Percentiles rank a stretch among this genome's conserved stretches.
These are phyloP conservation scores for Porites divaricata DNA, from an alignment of 92 coral and sea anemone species.

Conservation along the genomic window DNA sequence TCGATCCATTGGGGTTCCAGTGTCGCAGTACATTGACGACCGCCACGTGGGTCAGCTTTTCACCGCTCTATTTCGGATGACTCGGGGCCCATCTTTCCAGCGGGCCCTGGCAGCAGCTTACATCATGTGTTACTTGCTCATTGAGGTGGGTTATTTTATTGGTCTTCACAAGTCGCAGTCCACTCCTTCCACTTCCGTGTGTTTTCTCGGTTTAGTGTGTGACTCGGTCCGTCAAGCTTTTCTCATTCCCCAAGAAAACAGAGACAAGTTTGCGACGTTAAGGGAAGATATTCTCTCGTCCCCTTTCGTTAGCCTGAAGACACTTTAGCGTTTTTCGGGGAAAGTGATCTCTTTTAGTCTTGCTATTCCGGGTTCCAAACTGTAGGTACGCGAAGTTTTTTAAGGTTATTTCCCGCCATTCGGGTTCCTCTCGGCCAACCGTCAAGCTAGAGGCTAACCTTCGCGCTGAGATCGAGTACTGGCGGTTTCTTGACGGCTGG, in stretches of 20 bases:
- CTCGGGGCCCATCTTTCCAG: neutral
- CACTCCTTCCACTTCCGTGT: slow-evolving; percentile 7
- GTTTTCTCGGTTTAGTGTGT: slow-evolving; percentile 33
- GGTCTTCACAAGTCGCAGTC: slow-evolving; percentile 24
- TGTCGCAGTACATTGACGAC: slow-evolving; percentile 52
- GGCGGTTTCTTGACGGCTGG: slow-evolving; percentile 57
- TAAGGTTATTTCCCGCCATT: slow-evolving; percentile 4
- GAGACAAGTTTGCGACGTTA: slow-evolving; percentile 3
- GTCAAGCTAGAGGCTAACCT: too few relatives aligned
- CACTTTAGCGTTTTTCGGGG: slow-evolving; percentile 24
- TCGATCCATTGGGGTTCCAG: slow-evolving; percentile 52
- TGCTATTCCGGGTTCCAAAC: slow-evolving; percentile 45
- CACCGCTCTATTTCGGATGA: neutral
- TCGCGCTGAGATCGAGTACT: too few relatives aligned
- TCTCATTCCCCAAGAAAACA: slow-evolving; percentile 51
- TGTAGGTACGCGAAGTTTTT: slow-evolving; percentile 31
- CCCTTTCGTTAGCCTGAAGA: slow-evolving; percentile 22
- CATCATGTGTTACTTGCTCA: slow-evolving; percentile 38
- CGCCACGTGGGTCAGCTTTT: slow-evolving; percentile 38
- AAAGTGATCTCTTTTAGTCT: slow-evolving; percentile 47
- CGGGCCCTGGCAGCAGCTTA: slow-evolving; percentile 56
- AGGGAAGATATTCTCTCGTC: slow-evolving; percentile 27
- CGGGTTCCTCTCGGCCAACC: too few relatives aligned
- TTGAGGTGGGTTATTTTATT: slow-evolving; percentile 44
- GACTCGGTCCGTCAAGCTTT: slow-evolving; percentile 43